These are phyloP conservation scores for Apostichopus californicus DNA, from an alignment of 35 echinoderm and acorn worm genomes.

Conservation along the genomic window DNA sequence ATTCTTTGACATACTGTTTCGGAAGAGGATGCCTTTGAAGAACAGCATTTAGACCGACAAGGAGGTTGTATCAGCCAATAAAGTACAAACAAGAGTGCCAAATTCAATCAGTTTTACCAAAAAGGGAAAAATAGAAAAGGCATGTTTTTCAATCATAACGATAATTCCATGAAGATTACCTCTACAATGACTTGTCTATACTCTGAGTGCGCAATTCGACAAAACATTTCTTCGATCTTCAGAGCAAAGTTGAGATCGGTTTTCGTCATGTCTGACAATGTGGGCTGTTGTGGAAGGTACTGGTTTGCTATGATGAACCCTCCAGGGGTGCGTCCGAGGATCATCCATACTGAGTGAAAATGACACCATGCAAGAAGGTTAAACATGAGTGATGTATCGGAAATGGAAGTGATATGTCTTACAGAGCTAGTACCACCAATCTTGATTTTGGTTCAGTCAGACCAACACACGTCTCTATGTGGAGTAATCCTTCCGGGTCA, in stretches of 20 bases:
- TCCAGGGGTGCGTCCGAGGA: constrained; percentile 66
- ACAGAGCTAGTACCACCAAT: no score
- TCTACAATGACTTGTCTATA: constrained; percentile 95
- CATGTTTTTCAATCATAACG: neutral
- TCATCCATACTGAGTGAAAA: constrained; percentile 80
- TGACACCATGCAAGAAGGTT: neutral
- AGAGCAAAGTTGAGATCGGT: constrained; percentile 99
- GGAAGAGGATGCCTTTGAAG: no score
- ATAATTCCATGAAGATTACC: constrained; percentile 42
- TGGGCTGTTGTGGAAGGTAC: constrained; percentile 94
- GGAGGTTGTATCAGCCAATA: no score
- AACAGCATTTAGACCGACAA: no score
- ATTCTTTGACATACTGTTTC: no score
- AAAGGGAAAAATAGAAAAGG: neutral
- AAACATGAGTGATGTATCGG: no score
- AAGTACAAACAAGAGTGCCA: no score
- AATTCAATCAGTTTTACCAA: neutral
- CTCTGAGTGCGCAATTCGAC: constrained; percentile 84
- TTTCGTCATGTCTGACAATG: constrained; percentile 94
- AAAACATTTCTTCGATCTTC: constrained; percentile 91
- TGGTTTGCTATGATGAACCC: constrained; percentile 87
- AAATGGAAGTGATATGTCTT: no score
- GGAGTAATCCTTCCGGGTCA: no score
- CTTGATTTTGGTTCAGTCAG: no score
- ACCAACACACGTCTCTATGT: no score